phyloP scores from a whole-genome alignment of 2,113 vertebrate genomes.

The Australoheros scitulus region DNA sequence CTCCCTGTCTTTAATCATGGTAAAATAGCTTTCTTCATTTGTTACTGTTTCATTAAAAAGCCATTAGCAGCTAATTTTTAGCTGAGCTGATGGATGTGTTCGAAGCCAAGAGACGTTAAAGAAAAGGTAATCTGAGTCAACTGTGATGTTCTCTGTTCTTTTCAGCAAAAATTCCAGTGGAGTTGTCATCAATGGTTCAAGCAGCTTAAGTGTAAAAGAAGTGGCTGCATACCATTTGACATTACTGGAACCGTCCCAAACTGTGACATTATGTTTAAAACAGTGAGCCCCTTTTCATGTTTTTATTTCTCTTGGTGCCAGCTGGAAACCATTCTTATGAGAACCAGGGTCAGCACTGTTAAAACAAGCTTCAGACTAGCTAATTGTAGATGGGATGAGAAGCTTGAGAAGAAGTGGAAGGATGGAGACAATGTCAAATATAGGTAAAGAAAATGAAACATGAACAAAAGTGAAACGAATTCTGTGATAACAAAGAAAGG shows the following conservation, averaged over 20 bases:
- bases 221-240: slow-evolving; percentile 58
- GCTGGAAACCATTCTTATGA: slow-evolving; percentile 61
- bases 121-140: slow-evolving; percentile 63
- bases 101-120: slow-evolving; percentile 49
- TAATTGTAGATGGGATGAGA: slow-evolving; percentile 25
- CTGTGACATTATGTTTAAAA: slow-evolving; percentile 53
- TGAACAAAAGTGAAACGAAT: slow-evolving; percentile 1
- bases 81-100: slow-evolving; percentile 64
- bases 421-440: background rate
- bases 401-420: background rate
- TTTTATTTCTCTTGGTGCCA: slow-evolving; percentile 39
- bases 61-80: slow-evolving; percentile 71
- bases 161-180: slow-evolving; percentile 49
- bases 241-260: slow-evolving; percentile 58
- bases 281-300: slow-evolving; percentile 27
- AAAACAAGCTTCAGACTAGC: slow-evolving; percentile 28
- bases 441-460: slow-evolving; percentile 6
- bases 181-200: slow-evolving; percentile 47
- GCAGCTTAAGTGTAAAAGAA: slow-evolving; percentile 46
- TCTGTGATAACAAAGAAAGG: background rate
- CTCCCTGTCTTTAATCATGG: slow-evolving; percentile 71
- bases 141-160: slow-evolving; percentile 47
- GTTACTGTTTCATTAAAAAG: slow-evolving; percentile 78
- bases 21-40: slow-evolving; percentile 73
- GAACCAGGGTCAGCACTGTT: slow-evolving; percentile 47